phyloP scores from a whole-genome alignment of 2,888 invertebrate genomes.

The Nipponacmea schrenckii region DNA sequence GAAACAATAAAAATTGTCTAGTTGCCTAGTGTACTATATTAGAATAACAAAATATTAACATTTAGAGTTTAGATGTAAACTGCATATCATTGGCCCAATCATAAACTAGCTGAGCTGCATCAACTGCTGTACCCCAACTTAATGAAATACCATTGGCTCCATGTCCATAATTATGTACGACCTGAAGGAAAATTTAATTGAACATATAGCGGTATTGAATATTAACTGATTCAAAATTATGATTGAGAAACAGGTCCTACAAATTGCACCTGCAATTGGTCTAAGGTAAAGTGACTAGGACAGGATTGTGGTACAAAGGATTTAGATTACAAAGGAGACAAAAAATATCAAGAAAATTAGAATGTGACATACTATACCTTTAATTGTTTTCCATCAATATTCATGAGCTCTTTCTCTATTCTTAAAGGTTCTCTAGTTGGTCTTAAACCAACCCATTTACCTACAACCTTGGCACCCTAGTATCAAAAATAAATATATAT shows the following conservation, averaged over 20 bases:
- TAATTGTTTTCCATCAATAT: slow-evolving; percentile 16
- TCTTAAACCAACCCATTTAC: slow-evolving; percentile 84
- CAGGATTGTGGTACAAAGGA: too few species aligned
- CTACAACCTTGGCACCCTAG: slow-evolving; percentile 72
- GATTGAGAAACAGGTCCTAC: too few species aligned
- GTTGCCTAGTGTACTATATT: too few species aligned
- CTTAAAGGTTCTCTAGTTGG: slow-evolving; percentile 76
- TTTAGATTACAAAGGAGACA: too few species aligned
- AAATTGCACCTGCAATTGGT: too few species aligned
- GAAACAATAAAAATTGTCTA: too few species aligned
- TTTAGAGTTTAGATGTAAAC: not conserved
- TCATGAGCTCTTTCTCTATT: slow-evolving; percentile 62
- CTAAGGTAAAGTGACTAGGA: too few species aligned
- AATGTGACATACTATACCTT: too few species aligned
- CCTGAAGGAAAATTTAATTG: slow-evolving; percentile 60
- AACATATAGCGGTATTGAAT: too few species aligned
- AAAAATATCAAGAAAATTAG: too few species aligned
- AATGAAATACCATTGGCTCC: slow-evolving; percentile 92
- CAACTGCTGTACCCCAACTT: slow-evolving; percentile 85
- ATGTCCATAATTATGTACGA: slow-evolving; percentile 95
- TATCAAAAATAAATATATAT: slow-evolving; percentile 4
- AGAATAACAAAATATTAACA: too few species aligned
- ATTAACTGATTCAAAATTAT: too few species aligned
- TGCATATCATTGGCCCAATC: slow-evolving; percentile 18
- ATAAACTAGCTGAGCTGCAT: slow-evolving; percentile 78